Percentiles rank a stretch among this genome's conserved stretches.
phyloP scores from a whole-genome alignment of 2,888 invertebrate species.

The Horisme vitalbata region DNA sequence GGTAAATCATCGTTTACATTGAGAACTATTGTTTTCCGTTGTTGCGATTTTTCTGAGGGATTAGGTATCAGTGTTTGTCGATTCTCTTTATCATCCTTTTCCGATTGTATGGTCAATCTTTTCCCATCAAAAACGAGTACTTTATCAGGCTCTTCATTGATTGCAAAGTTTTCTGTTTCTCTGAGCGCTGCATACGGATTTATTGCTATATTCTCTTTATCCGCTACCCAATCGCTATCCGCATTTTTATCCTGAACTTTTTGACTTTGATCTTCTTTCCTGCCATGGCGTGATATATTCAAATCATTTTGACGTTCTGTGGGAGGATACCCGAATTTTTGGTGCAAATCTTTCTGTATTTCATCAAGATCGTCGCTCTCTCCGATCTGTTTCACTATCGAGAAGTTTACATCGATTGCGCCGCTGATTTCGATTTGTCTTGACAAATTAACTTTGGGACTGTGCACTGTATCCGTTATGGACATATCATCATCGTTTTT shows the following conservation, averaged over 20 bases:
- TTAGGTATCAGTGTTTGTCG: conserved; percentile 38
- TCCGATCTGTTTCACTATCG: conserved; percentile 47
- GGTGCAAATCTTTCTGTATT: conserved; percentile 56
- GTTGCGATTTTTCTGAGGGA: conserved; percentile 31
- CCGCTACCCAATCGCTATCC: conserved; percentile 54
- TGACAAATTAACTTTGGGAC: conserved; percentile 41
- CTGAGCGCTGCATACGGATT: conserved; percentile 61
- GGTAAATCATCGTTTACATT: conserved; percentile 64
- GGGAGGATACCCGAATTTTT: conserved; percentile 43
- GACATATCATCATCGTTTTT: conserved; percentile 65
- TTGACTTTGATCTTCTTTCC: conserved; percentile 36
- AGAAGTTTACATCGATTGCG: conserved; percentile 63
- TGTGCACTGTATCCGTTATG: conserved; percentile 63
- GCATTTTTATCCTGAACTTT: conserved; percentile 52
- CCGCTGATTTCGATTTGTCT: conserved; percentile 47
- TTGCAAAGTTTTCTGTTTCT: conserved; percentile 56
- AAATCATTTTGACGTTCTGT: conserved; percentile 54
- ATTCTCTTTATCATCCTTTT: conserved; percentile 36
- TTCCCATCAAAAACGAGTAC: conserved; percentile 71
- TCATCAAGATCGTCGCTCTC: conserved; percentile 64
- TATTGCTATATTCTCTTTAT: conserved; percentile 69
- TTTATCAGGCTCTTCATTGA: conserved; percentile 56
- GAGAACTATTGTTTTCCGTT: conserved; percentile 59
- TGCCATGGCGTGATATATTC: conserved; percentile 51
- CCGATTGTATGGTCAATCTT: conserved; percentile 54